Evolutionary conservation across 2,888 invertebrate species (phyloP).

Genomic region (Trilocha varians): DNA sequence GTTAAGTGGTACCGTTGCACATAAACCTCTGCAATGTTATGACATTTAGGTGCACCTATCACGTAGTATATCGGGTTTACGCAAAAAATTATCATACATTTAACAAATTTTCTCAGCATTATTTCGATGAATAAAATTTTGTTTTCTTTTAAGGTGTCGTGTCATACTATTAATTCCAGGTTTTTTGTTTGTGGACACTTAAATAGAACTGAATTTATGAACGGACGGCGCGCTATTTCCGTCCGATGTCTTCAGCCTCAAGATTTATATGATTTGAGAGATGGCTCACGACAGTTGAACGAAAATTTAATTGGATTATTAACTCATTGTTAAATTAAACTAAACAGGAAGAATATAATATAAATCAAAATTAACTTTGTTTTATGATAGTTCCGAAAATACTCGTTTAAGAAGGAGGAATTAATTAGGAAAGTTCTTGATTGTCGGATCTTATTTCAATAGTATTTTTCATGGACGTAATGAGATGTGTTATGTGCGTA

Average conservation of each 20-base stretch:
- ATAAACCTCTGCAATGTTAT: too few species aligned
- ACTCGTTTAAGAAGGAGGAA: too few species aligned
- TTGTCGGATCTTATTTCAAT: too few species aligned
- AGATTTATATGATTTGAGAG: constrained; percentile 71
- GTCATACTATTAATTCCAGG: constrained; percentile 60
- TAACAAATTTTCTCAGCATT: too few species aligned
- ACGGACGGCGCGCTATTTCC: constrained; percentile 68
- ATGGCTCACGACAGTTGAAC: constrained; percentile 60
- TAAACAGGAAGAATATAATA: constrained; percentile 36
- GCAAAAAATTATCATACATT: too few species aligned
- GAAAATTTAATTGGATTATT: constrained; percentile 69
- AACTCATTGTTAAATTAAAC: constrained; percentile 50
- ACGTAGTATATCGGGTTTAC: too few species aligned
- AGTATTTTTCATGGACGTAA: too few species aligned
- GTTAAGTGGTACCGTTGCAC: too few species aligned
- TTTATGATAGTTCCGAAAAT: constrained; percentile 15
- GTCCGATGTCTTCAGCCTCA: constrained; percentile 55
- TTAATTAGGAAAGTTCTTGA: too few species aligned
- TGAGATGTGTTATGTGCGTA: too few species aligned
- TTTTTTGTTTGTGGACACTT: constrained; percentile 66
- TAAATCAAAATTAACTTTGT: constrained; percentile 37
- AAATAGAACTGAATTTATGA: constrained; percentile 70
- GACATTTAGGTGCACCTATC: too few species aligned
- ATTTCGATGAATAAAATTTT: background rate
- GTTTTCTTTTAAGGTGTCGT: constrained; percentile 31